These are phyloP conservation scores for Electrophaes corylata DNA, from an alignment of 2,888 invertebrate genomes.

Conservation along the genomic window DNA sequence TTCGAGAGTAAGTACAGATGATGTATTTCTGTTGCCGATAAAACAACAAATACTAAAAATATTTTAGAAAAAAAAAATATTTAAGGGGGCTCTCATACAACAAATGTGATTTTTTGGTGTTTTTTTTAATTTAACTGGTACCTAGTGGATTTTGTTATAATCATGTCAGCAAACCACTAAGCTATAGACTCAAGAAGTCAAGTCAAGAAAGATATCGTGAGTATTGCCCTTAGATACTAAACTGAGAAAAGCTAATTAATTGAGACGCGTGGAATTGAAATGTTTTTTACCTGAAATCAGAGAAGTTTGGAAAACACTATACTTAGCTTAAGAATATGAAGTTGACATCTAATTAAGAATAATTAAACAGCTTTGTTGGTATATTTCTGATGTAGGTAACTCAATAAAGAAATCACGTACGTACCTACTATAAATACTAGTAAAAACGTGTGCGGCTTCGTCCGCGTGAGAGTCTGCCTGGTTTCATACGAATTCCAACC, in stretches of 20 bases:
- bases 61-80: no score
- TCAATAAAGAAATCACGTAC: neutral
- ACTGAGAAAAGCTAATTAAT: slow-evolving; percentile 53
- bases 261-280: slow-evolving; percentile 40
- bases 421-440: no score
- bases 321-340: neutral
- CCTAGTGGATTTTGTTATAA: no score
- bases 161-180: neutral
- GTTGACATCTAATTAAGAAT: neutral
- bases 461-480: no score
- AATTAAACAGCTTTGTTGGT: neutral
- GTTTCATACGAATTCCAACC: no score
- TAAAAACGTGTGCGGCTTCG: no score
- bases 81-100: no score
- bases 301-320: slow-evolving; percentile 4
- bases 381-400: neutral
- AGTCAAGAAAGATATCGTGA: neutral
- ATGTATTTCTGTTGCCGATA: no score
- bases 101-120: no score
- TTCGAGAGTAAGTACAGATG: no score
- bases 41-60: no score
- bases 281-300: slow-evolving; percentile 20
- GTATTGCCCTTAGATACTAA: slow-evolving; percentile 11
- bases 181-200: neutral
- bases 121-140: no score